These are phyloP conservation scores for Melinaea menophilus DNA, from an alignment of 2,888 invertebrate species.

Conservation along the genomic window DNA sequence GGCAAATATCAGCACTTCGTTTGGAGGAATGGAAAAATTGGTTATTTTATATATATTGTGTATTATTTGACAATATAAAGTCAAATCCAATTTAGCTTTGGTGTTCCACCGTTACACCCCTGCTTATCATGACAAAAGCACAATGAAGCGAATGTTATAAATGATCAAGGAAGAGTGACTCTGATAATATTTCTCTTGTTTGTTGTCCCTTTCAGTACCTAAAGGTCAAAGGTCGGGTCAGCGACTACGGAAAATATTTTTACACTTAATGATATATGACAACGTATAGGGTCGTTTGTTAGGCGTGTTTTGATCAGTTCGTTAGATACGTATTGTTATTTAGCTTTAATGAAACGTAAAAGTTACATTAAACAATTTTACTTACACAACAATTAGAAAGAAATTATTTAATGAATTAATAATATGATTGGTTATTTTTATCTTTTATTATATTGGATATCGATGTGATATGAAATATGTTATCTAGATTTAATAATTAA, in stretches of 20 bases:
- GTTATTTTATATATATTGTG: no score
- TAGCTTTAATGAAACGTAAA: not conserved
- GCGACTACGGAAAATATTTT: constrained; percentile 1
- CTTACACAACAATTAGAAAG: no score
- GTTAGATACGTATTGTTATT: not conserved
- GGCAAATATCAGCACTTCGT: no score
- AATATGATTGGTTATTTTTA: no score
- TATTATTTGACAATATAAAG: not conserved
- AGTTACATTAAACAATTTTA: no score
- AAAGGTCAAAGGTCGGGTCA: constrained; percentile 43
- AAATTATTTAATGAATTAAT: no score
- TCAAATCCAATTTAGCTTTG: constrained; percentile 8
- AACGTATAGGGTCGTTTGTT: not conserved
- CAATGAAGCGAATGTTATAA: constrained; percentile 13
- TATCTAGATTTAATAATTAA: no score
- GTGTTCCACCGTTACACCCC: constrained; percentile 1
- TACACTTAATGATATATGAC: not conserved
- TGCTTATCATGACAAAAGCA: constrained; percentile 1
- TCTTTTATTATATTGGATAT: no score
- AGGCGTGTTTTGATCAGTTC: not conserved
- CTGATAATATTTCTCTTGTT: constrained; percentile 15
- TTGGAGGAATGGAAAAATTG: no score
- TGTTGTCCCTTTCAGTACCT: constrained; percentile 26
- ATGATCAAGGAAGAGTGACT: constrained; percentile 12
- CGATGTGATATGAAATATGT: no score